phyloP scores from a whole-genome alignment of 1,140 invertebrate genomes.

The Temnothorax longispinosus region DNA sequence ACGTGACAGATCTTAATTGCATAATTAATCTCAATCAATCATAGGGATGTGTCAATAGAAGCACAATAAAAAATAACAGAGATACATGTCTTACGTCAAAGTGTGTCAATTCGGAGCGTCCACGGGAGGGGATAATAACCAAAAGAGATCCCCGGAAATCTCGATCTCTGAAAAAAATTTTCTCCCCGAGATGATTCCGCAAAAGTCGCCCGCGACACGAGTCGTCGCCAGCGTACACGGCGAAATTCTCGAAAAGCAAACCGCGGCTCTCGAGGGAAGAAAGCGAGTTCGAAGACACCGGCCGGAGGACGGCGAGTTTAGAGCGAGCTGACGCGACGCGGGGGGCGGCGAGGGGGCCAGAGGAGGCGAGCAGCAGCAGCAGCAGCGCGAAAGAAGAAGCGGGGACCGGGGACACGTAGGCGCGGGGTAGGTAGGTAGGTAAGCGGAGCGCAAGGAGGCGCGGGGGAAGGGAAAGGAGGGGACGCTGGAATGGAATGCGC shows the following conservation, averaged over 20 bases:
- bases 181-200: not conserved
- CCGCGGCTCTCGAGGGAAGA: slow-evolving; percentile 77
- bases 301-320: slow-evolving; percentile 40
- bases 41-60: not conserved
- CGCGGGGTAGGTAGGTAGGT: not conserved
- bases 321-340: slow-evolving; percentile 56
- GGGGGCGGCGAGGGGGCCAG: slow-evolving; percentile 79
- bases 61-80: not conserved
- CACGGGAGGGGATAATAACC: not conserved
- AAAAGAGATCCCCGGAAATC: not conserved
- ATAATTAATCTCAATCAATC: not conserved
- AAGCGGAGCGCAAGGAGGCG: slow-evolving; percentile 49
- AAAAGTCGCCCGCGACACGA: not conserved
- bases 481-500: slow-evolving; percentile 86
- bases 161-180: not conserved
- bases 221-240: not conserved
- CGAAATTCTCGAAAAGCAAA: slow-evolving; percentile 77
- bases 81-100: not conserved
- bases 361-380: slow-evolving; percentile 84
- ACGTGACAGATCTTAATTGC: not conserved
- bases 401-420: slow-evolving; percentile 21
- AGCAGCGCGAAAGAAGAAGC: slow-evolving; percentile 45
- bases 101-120: not conserved
- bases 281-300: slow-evolving; percentile 79
- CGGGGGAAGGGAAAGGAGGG: slow-evolving; percentile 7